Evolutionary conservation across 2,888 invertebrate species (phyloP).

Genomic region (Octodonta nipae): DNA sequence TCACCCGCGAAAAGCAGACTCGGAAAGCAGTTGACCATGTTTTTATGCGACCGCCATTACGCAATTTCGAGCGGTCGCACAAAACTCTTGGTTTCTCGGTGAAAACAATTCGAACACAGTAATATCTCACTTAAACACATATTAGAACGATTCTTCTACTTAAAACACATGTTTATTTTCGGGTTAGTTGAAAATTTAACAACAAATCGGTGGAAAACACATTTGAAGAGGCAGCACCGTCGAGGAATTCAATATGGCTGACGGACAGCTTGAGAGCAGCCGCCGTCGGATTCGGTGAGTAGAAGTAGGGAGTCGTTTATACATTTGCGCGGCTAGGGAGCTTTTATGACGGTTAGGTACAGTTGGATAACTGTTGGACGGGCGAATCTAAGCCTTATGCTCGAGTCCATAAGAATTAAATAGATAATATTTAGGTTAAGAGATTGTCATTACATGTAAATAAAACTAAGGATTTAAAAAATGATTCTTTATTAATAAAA

Average conservation of each 20-base stretch:
- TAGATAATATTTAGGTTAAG: too few relatives aligned
- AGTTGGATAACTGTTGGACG: too few relatives aligned
- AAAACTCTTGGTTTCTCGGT: background rate
- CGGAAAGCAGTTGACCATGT: conserved; percentile 15
- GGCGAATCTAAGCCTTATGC: conserved; percentile 6
- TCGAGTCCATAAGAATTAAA: too few relatives aligned
- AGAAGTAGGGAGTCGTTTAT: conserved; percentile 10
- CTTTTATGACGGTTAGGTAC: conserved; percentile 12
- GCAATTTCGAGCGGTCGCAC: too few relatives aligned
- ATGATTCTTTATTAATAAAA: too few relatives aligned
- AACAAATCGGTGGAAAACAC: conserved; percentile 11
- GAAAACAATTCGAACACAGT: conserved; percentile 10
- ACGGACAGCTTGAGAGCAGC: conserved; percentile 15
- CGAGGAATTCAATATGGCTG: conserved; percentile 34
- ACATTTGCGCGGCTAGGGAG: conserved; percentile 2
- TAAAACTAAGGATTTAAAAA: too few relatives aligned
- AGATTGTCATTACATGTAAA: too few relatives aligned
- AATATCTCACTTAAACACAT: conserved; percentile 14
- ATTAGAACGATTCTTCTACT: conserved; percentile 6
- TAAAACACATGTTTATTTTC: conserved; percentile 13
- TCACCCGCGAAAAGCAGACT: background rate
- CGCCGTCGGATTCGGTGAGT: too few relatives aligned
- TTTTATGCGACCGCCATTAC: conserved; percentile 20
- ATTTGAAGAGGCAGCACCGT: conserved; percentile 25
- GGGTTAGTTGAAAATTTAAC: conserved; percentile 7